phyloP scores from a whole-genome alignment of 2,888 invertebrate genomes.

The Taphrorychus bicolor region DNA sequence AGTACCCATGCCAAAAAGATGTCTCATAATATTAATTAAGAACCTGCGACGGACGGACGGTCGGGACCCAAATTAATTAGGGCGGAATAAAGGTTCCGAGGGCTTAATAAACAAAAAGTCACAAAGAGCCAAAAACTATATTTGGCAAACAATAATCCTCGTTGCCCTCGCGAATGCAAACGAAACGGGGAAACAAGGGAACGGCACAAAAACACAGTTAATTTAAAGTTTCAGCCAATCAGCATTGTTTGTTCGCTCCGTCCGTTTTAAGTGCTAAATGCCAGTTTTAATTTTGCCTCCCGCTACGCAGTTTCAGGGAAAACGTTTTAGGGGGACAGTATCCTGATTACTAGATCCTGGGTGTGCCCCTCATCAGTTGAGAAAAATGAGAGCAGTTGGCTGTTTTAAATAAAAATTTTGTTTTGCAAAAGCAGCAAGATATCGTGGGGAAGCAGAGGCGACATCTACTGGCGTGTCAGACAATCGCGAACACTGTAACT shows the following conservation, averaged over 20 bases:
- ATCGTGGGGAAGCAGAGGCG: too few species aligned
- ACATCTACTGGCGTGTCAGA: too few species aligned
- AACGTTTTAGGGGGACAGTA: too few species aligned
- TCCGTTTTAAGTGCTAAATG: constrained; percentile 16
- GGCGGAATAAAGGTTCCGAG: too few species aligned
- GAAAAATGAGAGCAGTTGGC: too few species aligned
- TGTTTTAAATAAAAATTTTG: too few species aligned
- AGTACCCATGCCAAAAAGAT: neutral
- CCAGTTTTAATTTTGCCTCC: constrained; percentile 22
- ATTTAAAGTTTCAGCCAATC: constrained; percentile 31
- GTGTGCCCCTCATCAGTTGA: too few species aligned
- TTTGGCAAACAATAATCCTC: neutral
- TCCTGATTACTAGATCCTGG: too few species aligned
- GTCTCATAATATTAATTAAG: neutral
- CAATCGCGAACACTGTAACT: too few species aligned
- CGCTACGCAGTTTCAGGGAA: too few species aligned
- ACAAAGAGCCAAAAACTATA: neutral
- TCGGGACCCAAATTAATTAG: neutral
- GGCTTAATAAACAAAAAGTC: neutral
- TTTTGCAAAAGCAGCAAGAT: too few species aligned
- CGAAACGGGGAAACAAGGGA: constrained; percentile 9
- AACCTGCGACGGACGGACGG: neutral
- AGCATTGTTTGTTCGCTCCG: constrained; percentile 21
- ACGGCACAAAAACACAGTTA: constrained; percentile 11
- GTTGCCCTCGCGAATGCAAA: neutral